Evolutionary conservation across 2,797 vertebrate species (phyloP).

Genomic region (Chanos chanos): DNA sequence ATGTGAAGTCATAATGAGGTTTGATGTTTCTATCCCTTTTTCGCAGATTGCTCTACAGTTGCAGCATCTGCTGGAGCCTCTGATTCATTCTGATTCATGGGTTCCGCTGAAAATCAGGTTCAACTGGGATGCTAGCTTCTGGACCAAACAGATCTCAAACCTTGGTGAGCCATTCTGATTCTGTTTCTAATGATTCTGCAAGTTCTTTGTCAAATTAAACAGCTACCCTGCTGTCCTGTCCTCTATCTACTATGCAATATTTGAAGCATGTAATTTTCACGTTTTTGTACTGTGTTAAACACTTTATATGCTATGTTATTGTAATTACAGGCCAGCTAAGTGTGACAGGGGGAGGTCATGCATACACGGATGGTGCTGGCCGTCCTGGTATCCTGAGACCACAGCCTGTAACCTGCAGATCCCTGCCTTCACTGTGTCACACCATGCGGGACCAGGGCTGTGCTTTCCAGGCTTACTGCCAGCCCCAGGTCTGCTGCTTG

Average conservation of each 20-base stretch:
- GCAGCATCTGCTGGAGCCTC: constrained; percentile 86
- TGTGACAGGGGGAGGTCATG: constrained; percentile 77
- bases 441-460: constrained; percentile 69
- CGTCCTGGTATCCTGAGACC: constrained; percentile 73
- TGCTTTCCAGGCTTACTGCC: constrained; percentile 73
- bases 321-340: constrained; percentile 79
- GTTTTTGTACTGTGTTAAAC: background rate
- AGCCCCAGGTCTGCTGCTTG: constrained; percentile 78
- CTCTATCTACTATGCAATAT: background rate
- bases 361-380: constrained; percentile 68
- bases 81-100: constrained; percentile 75
- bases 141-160: constrained; percentile 91
- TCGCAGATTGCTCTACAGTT: constrained; percentile 93
- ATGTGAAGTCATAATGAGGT: constrained; percentile 10
- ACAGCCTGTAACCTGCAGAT: constrained; percentile 74
- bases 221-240: background rate
- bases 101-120: constrained; percentile 90
- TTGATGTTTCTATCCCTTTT: constrained; percentile 30
- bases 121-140: constrained; percentile 95
- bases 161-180: constrained; percentile 72
- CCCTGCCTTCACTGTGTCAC: constrained; percentile 64
- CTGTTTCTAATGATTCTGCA: background rate
- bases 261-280: background rate
- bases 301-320: constrained; percentile 2
- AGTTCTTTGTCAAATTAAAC: too few species aligned